Percentiles rank a stretch among this genome's conserved stretches.
phyloP scores from a whole-genome alignment of 2,113 vertebrate genomes.

The Dipodomys ordii region DNA sequence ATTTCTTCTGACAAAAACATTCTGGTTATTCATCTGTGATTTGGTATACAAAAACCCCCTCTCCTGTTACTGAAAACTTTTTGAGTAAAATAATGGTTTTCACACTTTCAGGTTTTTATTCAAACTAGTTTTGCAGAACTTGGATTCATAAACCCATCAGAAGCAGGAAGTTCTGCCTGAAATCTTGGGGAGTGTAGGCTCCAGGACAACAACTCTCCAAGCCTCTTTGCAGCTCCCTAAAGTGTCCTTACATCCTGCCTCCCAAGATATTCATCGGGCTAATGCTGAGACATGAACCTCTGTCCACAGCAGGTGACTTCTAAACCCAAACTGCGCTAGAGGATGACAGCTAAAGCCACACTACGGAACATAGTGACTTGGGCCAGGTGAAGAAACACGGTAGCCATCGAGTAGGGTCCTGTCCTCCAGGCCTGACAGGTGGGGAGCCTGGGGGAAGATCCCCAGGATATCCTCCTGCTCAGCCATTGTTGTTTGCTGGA shows the following conservation, averaged over 20 bases:
- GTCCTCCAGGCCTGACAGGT: slow-evolving; percentile 84
- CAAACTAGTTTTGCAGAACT: neutral
- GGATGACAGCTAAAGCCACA: slow-evolving; percentile 81
- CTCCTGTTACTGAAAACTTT: slow-evolving; percentile 28
- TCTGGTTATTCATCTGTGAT: slow-evolving; percentile 5
- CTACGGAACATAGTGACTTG: slow-evolving; percentile 88
- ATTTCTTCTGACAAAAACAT: neutral
- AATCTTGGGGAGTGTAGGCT: neutral
- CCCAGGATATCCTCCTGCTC: slow-evolving; percentile 84
- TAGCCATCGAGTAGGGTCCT: slow-evolving; percentile 88
- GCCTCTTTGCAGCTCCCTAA: neutral
- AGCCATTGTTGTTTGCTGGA: slow-evolving; percentile 83
- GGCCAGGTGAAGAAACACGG: slow-evolving; percentile 88
- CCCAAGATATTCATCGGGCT: neutral
- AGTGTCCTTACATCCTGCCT: neutral
- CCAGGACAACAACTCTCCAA: neutral
- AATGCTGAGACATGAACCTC: neutral
- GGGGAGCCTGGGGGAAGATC: slow-evolving; percentile 83
- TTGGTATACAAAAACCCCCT: neutral
- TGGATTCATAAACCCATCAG: neutral
- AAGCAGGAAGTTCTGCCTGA: neutral
- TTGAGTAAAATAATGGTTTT: slow-evolving; percentile 15
- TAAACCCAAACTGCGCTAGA: neutral
- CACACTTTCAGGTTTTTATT: neutral
- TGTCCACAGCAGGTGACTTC: neutral